Percentiles rank a stretch among this genome's conserved stretches.
Evolutionary conservation across 2,888 invertebrate species (phyloP).

Genomic region (Nomada hirtipes): DNA sequence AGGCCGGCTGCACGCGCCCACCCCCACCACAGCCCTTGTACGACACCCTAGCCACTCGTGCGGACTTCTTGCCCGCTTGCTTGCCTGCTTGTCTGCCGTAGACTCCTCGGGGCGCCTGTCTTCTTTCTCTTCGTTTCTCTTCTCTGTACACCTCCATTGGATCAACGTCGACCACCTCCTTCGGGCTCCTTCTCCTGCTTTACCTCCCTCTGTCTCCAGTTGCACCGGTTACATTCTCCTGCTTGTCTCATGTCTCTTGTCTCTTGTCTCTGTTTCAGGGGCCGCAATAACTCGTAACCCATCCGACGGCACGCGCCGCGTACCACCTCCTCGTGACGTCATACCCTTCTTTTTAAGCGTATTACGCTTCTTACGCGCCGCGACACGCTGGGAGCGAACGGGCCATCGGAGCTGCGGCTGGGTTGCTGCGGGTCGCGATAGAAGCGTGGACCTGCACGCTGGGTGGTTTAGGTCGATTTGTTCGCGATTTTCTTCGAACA

Average conservation of each 20-base stretch:
- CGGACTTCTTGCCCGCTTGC: slow-evolving; percentile 66
- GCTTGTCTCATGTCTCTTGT: slow-evolving; percentile 13
- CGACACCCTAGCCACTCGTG: slow-evolving; percentile 73
- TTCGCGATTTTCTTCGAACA: background rate
- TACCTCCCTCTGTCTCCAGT: slow-evolving; percentile 15
- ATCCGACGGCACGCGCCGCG: slow-evolving; percentile 80
- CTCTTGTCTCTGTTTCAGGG: slow-evolving; percentile 51
- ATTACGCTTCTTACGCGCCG: slow-evolving; percentile 70
- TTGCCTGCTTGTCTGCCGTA: slow-evolving; percentile 56
- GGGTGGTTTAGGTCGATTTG: background rate
- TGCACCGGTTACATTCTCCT: slow-evolving; percentile 52
- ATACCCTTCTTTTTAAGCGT: slow-evolving; percentile 72
- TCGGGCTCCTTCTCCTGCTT: slow-evolving; percentile 25
- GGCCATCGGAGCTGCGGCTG: slow-evolving; percentile 20
- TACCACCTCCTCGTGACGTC: slow-evolving; percentile 81
- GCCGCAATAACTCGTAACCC: slow-evolving; percentile 67
- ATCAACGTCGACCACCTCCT: slow-evolving; percentile 20
- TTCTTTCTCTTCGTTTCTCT: slow-evolving; percentile 31
- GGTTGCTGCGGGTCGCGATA: slow-evolving; percentile 25
- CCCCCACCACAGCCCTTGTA: slow-evolving; percentile 84
- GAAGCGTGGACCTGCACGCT: background rate
- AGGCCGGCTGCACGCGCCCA: slow-evolving; percentile 85
- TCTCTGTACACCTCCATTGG: slow-evolving; percentile 1
- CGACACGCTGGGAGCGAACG: slow-evolving; percentile 40
- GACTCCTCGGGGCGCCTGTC: slow-evolving; percentile 69